Percentiles rank a stretch among this genome's conserved stretches.
These are phyloP conservation scores for Typhlichthys eigenmanni DNA, from an alignment of 2,797 vertebrate species.

Conservation along the genomic window DNA sequence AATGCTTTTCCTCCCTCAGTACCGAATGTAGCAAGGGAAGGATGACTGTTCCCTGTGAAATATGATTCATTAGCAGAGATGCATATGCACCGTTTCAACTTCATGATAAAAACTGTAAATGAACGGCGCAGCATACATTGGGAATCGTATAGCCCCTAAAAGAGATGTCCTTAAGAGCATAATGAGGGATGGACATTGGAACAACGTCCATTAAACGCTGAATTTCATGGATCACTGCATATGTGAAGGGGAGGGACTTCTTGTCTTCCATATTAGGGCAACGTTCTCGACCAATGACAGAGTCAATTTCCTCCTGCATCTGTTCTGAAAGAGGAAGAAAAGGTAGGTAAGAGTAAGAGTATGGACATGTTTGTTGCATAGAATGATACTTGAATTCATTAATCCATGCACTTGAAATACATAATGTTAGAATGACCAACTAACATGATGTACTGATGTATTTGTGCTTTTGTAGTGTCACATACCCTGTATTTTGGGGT, in stretches of 20 bases:
- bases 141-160: slow-evolving; percentile 72
- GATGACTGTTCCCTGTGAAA: slow-evolving; percentile 61
- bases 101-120: neutral
- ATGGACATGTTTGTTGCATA: neutral
- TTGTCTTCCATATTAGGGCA: slow-evolving; percentile 65
- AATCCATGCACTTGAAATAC: too few species aligned
- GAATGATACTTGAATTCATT: too few species aligned
- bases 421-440: too few species aligned
- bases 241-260: slow-evolving; percentile 76
- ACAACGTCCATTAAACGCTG: slow-evolving; percentile 71
- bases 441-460: too few species aligned
- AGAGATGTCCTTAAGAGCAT: slow-evolving; percentile 54
- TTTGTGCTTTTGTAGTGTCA: neutral
- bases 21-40: slow-evolving; percentile 74
- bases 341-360: too few species aligned
- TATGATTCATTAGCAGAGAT: neutral
- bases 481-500: slow-evolving; percentile 77
- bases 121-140: slow-evolving; percentile 5
- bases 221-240: slow-evolving; percentile 78
- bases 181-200: slow-evolving; percentile 70
- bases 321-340: slow-evolving; percentile 52
- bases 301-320: slow-evolving; percentile 73
- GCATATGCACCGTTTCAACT: neutral
- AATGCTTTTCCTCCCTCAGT: slow-evolving; percentile 64
- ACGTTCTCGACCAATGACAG: slow-evolving; percentile 56